These are phyloP conservation scores for Trachops cirrhosus DNA, from an alignment of 2,797 vertebrate genomes.

Conservation along the genomic window DNA sequence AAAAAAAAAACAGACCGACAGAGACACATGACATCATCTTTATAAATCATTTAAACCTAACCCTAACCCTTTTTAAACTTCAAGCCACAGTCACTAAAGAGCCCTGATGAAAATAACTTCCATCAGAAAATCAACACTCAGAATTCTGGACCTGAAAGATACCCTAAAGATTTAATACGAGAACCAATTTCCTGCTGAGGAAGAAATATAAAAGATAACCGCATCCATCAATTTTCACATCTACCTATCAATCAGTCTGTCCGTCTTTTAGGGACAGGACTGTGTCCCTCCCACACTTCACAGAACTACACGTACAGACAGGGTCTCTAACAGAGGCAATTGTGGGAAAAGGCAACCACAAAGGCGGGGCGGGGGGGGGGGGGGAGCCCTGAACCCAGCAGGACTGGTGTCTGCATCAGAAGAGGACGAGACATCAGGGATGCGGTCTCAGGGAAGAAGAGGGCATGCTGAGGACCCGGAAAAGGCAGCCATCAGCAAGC, in stretches of 20 bases:
- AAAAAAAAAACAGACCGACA: not conserved
- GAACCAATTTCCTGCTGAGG: not conserved
- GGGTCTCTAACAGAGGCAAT: not conserved
- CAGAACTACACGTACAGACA: not conserved
- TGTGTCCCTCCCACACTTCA: not conserved
- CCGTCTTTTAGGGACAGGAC: not conserved
- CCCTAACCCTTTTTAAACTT: not conserved
- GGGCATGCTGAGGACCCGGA: not conserved
- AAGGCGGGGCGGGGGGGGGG: too few species aligned
- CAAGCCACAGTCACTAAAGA: not conserved
- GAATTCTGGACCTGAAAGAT: not conserved
- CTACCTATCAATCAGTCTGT: not conserved
- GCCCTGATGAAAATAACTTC: not conserved
- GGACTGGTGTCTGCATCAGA: not conserved
- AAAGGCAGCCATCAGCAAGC: not conserved
- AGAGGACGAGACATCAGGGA: not conserved
- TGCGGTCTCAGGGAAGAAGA: not conserved
- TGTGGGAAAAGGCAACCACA: not conserved
- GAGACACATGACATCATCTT: not conserved
- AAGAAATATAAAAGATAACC: not conserved
- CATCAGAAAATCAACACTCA: conserved; percentile 3
- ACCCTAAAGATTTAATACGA: not conserved
- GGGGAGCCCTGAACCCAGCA: not conserved
- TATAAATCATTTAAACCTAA: not conserved
- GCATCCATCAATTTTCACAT: not conserved